These are phyloP conservation scores for Drosophila sechellia DNA, from an alignment of 1,140 invertebrate genomes.

Conservation along the genomic window DNA sequence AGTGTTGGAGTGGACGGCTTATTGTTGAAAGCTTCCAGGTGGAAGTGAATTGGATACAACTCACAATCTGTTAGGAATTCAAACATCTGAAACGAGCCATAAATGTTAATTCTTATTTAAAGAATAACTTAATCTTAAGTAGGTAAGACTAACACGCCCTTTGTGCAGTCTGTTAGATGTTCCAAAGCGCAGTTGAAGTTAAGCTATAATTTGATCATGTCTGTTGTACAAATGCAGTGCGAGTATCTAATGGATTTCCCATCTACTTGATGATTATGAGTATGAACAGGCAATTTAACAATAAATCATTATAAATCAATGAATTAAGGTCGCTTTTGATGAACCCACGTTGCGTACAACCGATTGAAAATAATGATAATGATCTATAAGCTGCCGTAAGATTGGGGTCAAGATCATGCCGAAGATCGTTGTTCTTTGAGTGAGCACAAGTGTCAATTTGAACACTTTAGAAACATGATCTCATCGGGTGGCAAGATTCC, in stretches of 20 bases:
- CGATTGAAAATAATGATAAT: slow-evolving; percentile 7
- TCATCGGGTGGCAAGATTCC: not conserved
- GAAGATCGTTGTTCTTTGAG: slow-evolving; percentile 1
- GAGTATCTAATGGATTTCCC: too few species aligned
- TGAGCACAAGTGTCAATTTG: not conserved
- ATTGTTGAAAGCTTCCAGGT: slow-evolving; percentile 7
- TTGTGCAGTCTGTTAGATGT: too few species aligned
- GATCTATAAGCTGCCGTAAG: not conserved
- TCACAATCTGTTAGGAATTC: not conserved
- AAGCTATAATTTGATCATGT: too few species aligned
- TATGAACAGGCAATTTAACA: not conserved
- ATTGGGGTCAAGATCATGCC: slow-evolving; percentile 6
- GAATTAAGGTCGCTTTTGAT: not conserved
- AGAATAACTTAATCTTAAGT: too few species aligned
- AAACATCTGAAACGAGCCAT: too few species aligned
- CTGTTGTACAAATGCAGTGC: too few species aligned
- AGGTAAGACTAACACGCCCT: too few species aligned
- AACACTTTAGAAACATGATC: slow-evolving; percentile 10
- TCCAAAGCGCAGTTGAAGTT: too few species aligned
- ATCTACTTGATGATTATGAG: not conserved
- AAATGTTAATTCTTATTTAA: too few species aligned
- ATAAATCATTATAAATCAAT: slow-evolving; percentile 3
- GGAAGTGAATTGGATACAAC: not conserved
- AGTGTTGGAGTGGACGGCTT: slow-evolving; percentile 1
- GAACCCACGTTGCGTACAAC: too few species aligned